Evolutionary conservation across 1,140 invertebrate species (phyloP), one percentile per base, ranked within the genome.

Genomic region (Ceratina australensis): DNA sequence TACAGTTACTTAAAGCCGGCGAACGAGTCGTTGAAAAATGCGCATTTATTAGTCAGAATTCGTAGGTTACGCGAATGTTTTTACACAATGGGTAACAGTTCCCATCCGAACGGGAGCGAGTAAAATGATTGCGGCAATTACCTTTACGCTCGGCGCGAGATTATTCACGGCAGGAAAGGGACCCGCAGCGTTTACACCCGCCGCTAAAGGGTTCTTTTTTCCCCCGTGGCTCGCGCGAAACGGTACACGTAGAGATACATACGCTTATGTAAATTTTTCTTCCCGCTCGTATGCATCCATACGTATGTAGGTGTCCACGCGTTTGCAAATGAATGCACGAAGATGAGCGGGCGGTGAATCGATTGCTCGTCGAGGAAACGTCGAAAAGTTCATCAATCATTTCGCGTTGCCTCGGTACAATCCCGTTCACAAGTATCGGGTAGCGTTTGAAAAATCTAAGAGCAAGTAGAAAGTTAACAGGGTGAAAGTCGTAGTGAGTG

Each of bases 321-420:
- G 68, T 54, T 63, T 22, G 72, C 60, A 78, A 83, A 81, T 86
- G 79, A 83, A 85, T 85, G 78, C 72, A 79, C 83, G 72, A 67
- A 66, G 80, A 85, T 72, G 81, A 76, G 61, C 59, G 56, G 68
- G 16, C 59, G 60, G 82, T 82, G 87, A 87, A 84, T 26, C 49
- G 22, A 67, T 52, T 3, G 68, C 64, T 69, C 80, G 65, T 78
- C 28, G 79, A 80, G 86, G 86, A 87, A 87, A 73, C 66, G 78
- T 78, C 73, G 15, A 83, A 86, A 78, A 79, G 78, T 82, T 84
- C 84, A 88, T 88, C 86, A 83, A 88, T 88, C 86, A 86, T 88
- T 80, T 82, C 68, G 49, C 69, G 7, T 59, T 57, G 74, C 67
- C 59, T 47, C 26, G 49, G 72, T 59, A 33, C 33, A 77, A 76